Base-by-base conservation (phyloP, 2,888 invertebrate species). In the Patella ulyssiponensis region DNA sequence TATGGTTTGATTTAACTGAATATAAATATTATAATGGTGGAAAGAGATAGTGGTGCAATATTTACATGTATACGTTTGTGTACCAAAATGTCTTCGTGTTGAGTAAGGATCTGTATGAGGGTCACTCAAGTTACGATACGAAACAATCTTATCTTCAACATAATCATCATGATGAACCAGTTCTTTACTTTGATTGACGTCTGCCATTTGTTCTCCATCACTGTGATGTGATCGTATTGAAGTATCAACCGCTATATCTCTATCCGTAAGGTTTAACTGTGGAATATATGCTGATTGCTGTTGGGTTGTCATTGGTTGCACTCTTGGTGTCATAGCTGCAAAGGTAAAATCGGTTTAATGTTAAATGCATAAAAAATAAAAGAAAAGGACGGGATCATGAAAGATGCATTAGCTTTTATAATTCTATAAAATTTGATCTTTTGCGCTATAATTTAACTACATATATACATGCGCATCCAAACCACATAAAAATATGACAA, bases 1-100 rank as follows among this genome's bases (percentile, higher is more conserved):
- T 9, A 9, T 44, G 44, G 44, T 44, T 9, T 44, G 44, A 44
- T 44, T 44, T 44, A 7, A 44, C 9, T 44, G 44, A 44, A 44
- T 44, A 44, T 44, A 44, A 44, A 44, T 44, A 44, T 44, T 44
- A 9, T 44, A 44, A 44, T 44, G 23, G 64, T 64, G 64, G 14
- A 64, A 20, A 64, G 64, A 64, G 64, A 64, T 64, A 64, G 64
- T 23, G 64, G 64, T 64, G 64, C 64, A 64, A 64, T 64, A 64
- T 23, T 64, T 82, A 84, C 84, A 85, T 76, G 64, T 44, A 44
- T 44, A 44, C 44, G 89, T 90, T 83, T 89, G 90, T 69, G 88
- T 89, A n/a, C 88, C 89, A 84, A 89, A 89, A 79, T 89, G 89
- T 58, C 87, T 78, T n/a, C 81, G 78, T 1, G 87, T 85, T n/a